Base-by-base conservation (phyloP, 2,888 invertebrate genomes). In the Nemoura dubitans region DNA sequence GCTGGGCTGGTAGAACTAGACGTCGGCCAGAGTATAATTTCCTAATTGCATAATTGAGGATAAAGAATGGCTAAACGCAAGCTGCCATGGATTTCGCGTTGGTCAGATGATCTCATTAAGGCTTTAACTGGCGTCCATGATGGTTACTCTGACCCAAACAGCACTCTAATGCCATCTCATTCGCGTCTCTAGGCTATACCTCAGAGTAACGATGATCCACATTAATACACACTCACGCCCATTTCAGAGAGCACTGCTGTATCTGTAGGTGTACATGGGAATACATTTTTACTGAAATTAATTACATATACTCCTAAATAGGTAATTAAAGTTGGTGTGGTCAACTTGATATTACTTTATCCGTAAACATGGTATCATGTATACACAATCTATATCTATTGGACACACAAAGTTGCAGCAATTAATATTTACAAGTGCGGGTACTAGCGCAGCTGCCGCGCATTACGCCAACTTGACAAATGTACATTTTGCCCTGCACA, bases 31-130 rank as follows among this genome's bases (percentile, higher is more conserved):
- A 10, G 59, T 59, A 59, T 59, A 59, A 59, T 59, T 59, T 59
- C 59, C 59, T 59, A 59, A 59, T 59, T 59, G 59, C 59, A 59
- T 59, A 59, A 59, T 59, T 59, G 59, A 59, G 59, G 59, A 59
- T 59, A 59, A 59, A 59, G 59, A 59, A 59, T 59, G 59, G 21
- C 59, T 59, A 59, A 59, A 59, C 59, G 59, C 59, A 59, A 59
- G 59, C 59, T 59, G 59, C 59, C 59, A 59, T 59, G 59, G 59
- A 59, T 59, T 59, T 59, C 59, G 59, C 59, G 59, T 59, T 21
- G 59, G 59, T 59, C 59, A 59, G 59, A 59, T 59, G 59, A 59
- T 59, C 59, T 59, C 59, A 59, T 59, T 59, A 59, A 59, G 14
- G 59, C 59, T 59, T 59, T 59, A 59, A 59, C 59, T 59, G 59